phyloP scores from a whole-genome alignment of 1,140 invertebrate species.

The Meloidogyne chitwoodi region DNA sequence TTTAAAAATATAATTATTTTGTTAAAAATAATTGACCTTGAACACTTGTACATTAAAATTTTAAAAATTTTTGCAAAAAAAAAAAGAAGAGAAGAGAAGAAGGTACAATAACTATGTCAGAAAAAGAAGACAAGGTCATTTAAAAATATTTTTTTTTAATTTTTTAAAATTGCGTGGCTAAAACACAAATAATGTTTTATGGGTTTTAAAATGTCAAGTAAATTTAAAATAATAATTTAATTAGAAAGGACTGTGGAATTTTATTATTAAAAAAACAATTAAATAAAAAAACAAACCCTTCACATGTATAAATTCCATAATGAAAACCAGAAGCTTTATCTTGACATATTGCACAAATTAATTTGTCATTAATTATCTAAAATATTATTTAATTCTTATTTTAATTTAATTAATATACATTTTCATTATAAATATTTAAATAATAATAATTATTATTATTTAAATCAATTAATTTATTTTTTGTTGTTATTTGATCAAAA shows the following conservation, averaged over 20 bases:
- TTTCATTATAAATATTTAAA: not conserved
- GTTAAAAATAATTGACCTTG: not conserved
- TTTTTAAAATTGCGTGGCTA: too few species aligned
- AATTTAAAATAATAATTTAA: too few species aligned
- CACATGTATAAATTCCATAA: conserved; percentile 94
- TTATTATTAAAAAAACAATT: not conserved
- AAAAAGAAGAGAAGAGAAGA: not conserved
- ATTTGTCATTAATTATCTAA: conserved; percentile 63
- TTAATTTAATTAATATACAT: not conserved
- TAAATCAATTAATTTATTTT: not conserved
- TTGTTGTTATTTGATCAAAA: not conserved
- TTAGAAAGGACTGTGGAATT: too few species aligned
- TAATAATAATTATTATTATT: not conserved
- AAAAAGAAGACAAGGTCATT: conserved; percentile 14
- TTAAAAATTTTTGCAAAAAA: not conserved
- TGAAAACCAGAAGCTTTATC: conserved; percentile 93
- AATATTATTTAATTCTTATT: not conserved
- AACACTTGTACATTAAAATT: not conserved
- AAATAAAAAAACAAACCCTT: conserved; percentile 69
- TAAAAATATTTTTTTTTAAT: too few species aligned
- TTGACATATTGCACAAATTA: conserved; percentile 96
- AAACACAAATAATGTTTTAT: too few species aligned
- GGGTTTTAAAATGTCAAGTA: too few species aligned
- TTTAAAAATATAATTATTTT: too few species aligned
- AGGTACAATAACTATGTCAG: too few species aligned